These are phyloP conservation scores for Campylomormyrus numenius DNA, from an alignment of 2,113 vertebrate genomes.

Conservation along the genomic window DNA sequence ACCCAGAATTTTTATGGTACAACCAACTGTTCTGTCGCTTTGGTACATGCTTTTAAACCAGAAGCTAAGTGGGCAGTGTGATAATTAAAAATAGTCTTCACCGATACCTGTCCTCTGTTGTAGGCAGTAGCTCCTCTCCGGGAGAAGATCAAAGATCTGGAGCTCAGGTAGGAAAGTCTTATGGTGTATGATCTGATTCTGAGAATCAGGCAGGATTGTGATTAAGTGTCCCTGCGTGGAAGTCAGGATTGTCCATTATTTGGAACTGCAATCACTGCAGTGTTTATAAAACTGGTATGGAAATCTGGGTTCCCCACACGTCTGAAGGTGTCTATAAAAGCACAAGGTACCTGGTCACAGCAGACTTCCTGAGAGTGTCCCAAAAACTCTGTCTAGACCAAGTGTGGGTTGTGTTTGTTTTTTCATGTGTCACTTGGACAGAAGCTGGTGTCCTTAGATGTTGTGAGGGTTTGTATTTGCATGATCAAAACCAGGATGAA, in stretches of 20 bases:
- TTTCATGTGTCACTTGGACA: too few relatives aligned
- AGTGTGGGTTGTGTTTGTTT: too few relatives aligned
- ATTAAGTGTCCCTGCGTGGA: neutral
- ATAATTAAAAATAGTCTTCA: neutral
- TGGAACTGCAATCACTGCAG: neutral
- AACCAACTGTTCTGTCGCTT: neutral
- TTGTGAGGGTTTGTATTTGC: too few relatives aligned
- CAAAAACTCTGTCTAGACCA: too few relatives aligned
- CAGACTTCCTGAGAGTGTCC: neutral
- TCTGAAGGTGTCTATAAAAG: neutral
- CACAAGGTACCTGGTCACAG: neutral
- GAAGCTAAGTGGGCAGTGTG: neutral
- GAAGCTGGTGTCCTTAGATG: too few relatives aligned
- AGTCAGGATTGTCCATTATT: neutral
- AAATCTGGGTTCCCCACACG: neutral
- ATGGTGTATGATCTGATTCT: neutral
- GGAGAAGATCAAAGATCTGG: slow-evolving; percentile 74
- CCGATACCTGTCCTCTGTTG: neutral
- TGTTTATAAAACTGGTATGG: neutral
- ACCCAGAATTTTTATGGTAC: neutral
- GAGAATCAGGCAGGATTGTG: neutral
- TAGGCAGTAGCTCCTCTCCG: slow-evolving; percentile 64
- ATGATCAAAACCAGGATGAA: too few relatives aligned
- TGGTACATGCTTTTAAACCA: neutral
- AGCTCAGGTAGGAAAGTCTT: slow-evolving; percentile 64